These are phyloP conservation scores for Apostichopus leukothele DNA, from an alignment of 53 echinoderm and acorn worm genomes.

Conservation along the genomic window DNA sequence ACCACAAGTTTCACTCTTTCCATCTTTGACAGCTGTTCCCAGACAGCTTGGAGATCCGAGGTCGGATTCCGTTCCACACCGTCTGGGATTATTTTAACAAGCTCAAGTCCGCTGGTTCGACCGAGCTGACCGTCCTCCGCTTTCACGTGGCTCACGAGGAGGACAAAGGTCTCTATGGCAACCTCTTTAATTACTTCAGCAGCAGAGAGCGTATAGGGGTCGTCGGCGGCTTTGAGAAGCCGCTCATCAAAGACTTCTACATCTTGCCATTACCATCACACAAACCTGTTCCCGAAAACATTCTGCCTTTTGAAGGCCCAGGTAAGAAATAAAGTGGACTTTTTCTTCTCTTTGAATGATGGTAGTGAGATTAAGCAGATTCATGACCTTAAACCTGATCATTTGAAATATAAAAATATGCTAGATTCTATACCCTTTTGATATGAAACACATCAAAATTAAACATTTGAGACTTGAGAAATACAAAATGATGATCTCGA, in stretches of 20 bases:
- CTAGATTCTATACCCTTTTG: too few species aligned
- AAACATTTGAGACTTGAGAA: not conserved
- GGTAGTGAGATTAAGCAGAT: too few species aligned
- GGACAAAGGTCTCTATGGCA: constrained; percentile 71
- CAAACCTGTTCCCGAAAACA: constrained; percentile 63
- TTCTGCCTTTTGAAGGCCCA: constrained; percentile 84
- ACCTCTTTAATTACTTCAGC: constrained; percentile 93
- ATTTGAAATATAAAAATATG: too few species aligned
- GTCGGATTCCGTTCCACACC: constrained; percentile 81
- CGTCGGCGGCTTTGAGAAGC: constrained; percentile 67
- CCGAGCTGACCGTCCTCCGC: constrained; percentile 77
- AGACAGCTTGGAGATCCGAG: constrained; percentile 80
- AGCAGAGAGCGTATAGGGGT: constrained; percentile 89
- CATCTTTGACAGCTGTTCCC: constrained; percentile 68
- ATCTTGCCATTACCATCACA: constrained; percentile 80
- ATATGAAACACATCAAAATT: not conserved
- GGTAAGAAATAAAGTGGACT: constrained; percentile 51
- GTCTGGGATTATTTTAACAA: constrained; percentile 98
- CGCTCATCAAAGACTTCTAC: constrained; percentile 94
- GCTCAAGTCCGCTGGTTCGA: constrained; percentile 70
- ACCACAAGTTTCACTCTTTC: too few species aligned
- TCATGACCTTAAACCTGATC: too few species aligned
- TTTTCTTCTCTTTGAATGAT: too few species aligned
- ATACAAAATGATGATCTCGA: too few species aligned
- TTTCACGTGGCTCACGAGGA: constrained; percentile 81